A percentile compares a stretch with the other conserved stretches of the same genome.
Evolutionary conservation across 2,113 vertebrate species (phyloP).

Genomic region (Eublepharis macularius): DNA sequence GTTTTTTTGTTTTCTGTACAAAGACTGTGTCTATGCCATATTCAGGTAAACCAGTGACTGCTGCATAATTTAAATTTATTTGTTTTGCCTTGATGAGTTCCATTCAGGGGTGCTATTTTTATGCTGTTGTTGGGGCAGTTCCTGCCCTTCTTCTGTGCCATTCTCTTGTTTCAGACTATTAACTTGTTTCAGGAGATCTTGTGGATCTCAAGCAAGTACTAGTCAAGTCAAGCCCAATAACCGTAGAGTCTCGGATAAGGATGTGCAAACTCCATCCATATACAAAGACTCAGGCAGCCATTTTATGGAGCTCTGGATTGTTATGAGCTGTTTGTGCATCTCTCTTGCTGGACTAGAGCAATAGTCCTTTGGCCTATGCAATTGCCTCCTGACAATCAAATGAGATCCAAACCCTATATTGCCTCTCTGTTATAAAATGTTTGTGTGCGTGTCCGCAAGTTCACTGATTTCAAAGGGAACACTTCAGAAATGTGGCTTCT

Average conservation of each 20-base stretch:
- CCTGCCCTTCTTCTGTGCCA: no score
- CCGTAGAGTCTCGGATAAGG: not conserved
- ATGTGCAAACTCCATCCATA: not conserved
- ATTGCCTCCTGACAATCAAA: not conserved
- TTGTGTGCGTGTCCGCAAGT: not conserved
- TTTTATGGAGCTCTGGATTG: not conserved
- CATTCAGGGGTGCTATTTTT: not conserved
- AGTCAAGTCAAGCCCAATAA: not conserved
- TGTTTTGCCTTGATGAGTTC: not conserved
- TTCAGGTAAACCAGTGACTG: not conserved
- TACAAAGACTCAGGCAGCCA: no score
- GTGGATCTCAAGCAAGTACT: no score
- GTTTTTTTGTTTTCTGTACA: not conserved
- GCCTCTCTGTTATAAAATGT: not conserved
- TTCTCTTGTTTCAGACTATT: no score
- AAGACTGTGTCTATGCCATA: not conserved
- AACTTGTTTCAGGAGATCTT: not conserved
- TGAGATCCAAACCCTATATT: not conserved
- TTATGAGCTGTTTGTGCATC: not conserved
- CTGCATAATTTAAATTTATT: not conserved
- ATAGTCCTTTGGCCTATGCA: not conserved
- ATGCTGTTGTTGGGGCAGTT: not conserved
- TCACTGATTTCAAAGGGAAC: not conserved
- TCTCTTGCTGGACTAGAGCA: not conserved
- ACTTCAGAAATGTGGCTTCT: not conserved